phyloP scores from a whole-genome alignment of 2,113 vertebrate species.

The Saimiri boliviensis region DNA sequence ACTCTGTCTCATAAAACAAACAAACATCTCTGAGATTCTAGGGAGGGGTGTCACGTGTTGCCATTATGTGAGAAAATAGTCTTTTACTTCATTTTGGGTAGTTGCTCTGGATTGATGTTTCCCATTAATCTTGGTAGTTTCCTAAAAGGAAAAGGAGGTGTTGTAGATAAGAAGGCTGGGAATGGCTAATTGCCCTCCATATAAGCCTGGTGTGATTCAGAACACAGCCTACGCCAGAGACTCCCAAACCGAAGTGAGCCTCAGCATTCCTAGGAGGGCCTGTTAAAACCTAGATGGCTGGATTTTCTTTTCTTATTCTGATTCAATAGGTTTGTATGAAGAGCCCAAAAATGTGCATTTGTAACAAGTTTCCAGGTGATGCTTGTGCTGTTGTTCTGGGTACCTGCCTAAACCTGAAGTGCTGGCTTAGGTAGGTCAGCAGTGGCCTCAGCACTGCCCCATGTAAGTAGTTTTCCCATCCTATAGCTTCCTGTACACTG shows the following conservation, averaged over 20 bases:
- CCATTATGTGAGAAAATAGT: not conserved
- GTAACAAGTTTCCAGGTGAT: not conserved
- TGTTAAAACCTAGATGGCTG: not conserved
- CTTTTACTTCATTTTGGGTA: constrained; percentile 49
- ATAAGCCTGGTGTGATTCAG: constrained; percentile 31
- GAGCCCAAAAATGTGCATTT: not conserved
- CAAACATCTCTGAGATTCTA: not conserved
- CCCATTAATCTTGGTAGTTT: constrained; percentile 63
- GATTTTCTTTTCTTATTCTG: not conserved
- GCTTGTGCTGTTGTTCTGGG: not conserved
- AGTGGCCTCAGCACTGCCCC: not conserved
- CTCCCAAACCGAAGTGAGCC: not conserved
- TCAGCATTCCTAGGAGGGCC: not conserved
- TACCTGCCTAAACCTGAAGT: not conserved
- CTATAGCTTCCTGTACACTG: not conserved
- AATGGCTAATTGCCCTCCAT: constrained; percentile 40
- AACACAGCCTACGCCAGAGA: not conserved
- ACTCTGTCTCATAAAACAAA: too few relatives aligned
- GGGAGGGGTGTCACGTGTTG: not conserved
- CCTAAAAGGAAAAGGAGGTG: constrained; percentile 32
- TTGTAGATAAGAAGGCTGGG: constrained; percentile 19
- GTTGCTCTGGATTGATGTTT: constrained; percentile 14
- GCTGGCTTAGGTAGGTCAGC: not conserved
- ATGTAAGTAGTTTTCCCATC: not conserved
- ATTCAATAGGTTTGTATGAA: not conserved